Evolutionary conservation across 2,797 vertebrate genomes (phyloP), one percentile per base, ranked within the genome.

Genomic region (Apodemus agrarius): DNA sequence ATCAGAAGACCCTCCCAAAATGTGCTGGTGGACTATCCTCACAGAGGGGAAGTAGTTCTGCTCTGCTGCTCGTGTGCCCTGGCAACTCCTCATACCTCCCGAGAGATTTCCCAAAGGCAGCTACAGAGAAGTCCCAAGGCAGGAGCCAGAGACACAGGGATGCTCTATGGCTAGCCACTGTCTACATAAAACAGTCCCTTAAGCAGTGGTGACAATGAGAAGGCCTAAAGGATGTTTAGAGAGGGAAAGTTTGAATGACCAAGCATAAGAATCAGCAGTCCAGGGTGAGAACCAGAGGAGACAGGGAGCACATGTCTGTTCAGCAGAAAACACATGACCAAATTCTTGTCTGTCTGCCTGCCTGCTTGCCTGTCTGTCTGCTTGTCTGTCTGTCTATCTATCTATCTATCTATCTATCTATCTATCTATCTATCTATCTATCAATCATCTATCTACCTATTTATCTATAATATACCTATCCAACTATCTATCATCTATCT

Each of bases 211-310:
- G 14, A 4, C 16, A 2, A 61, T 0, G 11, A 54, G 52, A 80
- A n/a, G 34, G 8, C 0, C 31, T 40, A 7, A 22, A 34, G 16
- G 46, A 3, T 19, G 46, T 3, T 22, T 21, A 52, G 59, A 1
- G 43, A 40, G 19, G 13, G 29, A 29, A 7, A 9, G 6, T 34
- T 4, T 29, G 43, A 14, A 26, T 7, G 1, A 31, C 0, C 74
- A 67, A 52, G 52, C 16, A 43, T 40, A 16, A 65, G 3, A 31
- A 40, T 37, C 31, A 1, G 7, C 16, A 34, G 52, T 57, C 34
- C 16, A 59, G 37, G 16, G 14, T 1, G 57, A 75, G 57, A 43
- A n/a, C 24, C n/a, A 31, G 26, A 67, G 75, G 46, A 84, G 40
- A 3, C 16, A 87, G 67, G 16, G 52, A 14, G 4, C 49, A 1